Conservation (phyloP, 2,888 invertebrate species). For the Aporophyla lueneburgensis region DNA sequence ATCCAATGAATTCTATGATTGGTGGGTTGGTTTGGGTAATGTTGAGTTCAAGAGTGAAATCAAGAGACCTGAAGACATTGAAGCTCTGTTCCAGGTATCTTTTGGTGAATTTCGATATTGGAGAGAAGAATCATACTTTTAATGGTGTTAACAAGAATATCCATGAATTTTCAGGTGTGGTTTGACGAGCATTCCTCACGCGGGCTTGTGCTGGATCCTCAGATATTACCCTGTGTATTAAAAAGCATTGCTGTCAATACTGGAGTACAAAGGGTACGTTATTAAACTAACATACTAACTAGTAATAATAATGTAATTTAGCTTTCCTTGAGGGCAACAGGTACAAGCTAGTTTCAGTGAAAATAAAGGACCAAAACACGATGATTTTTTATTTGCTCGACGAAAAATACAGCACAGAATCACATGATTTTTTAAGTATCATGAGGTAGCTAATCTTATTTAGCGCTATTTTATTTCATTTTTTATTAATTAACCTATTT, state of each 20-base stretch:
- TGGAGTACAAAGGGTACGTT: constrained; percentile 76
- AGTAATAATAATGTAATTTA: neutral
- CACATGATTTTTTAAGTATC: too few relatives aligned
- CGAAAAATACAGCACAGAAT: too few relatives aligned
- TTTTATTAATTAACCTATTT: too few relatives aligned
- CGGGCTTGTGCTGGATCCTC: constrained; percentile 83
- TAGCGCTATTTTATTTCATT: too few relatives aligned
- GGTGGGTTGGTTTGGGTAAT: constrained; percentile 89
- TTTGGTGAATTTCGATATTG: neutral
- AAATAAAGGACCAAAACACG: neutral
- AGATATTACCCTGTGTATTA: constrained; percentile 86
- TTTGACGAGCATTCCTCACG: constrained; percentile 88
- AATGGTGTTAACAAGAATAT: neutral
- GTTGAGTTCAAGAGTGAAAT: constrained; percentile 87
- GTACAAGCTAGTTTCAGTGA: too few relatives aligned
- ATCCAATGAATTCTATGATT: constrained; percentile 90
- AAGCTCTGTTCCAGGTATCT: constrained; percentile 90
- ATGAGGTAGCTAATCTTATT: too few relatives aligned
- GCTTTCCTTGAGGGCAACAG: too few relatives aligned
- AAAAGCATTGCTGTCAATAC: constrained; percentile 80
- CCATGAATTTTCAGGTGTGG: constrained; percentile 82
- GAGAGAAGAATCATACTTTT: neutral
- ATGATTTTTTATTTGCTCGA: too few relatives aligned
- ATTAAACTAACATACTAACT: neutral
- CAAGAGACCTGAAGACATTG: constrained; percentile 88